These are phyloP conservation scores for Carlito syrichta DNA, from an alignment of 2,113 vertebrate species.

Conservation along the genomic window DNA sequence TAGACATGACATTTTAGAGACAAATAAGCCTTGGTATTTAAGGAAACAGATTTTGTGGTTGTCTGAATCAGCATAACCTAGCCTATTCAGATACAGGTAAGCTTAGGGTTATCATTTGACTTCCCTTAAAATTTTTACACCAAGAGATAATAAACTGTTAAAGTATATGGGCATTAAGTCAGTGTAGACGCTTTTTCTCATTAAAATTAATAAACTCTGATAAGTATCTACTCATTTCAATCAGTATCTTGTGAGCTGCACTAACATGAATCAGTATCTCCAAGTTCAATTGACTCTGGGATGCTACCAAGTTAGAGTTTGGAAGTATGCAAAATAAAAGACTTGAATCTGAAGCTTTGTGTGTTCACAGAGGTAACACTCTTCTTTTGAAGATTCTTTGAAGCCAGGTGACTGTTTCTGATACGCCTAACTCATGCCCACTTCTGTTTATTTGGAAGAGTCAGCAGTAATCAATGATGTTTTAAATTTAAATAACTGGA, in stretches of 20 bases:
- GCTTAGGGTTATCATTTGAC: background rate
- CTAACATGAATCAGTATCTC: constrained; percentile 20
- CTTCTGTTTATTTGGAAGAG: background rate
- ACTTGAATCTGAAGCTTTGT: background rate
- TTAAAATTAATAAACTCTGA: background rate
- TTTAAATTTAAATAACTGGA: background rate
- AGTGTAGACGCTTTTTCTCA: background rate
- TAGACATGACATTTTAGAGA: background rate
- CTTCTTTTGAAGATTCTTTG: background rate
- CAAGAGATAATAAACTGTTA: background rate
- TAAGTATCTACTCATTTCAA: background rate
- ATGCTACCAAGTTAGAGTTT: background rate
- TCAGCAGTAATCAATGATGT: background rate
- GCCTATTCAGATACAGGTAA: background rate
- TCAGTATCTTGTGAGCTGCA: constrained; percentile 13
- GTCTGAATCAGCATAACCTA: background rate
- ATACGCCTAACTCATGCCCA: background rate
- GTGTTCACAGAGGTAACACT: background rate
- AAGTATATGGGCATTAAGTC: background rate
- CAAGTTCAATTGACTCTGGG: background rate
- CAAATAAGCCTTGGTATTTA: background rate
- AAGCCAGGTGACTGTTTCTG: background rate
- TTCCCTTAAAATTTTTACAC: background rate
- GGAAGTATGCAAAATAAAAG: constrained; percentile 1
- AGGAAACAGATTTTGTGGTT: background rate